phyloP scores from a whole-genome alignment of 2,113 vertebrate species.

The Podarcis muralis region DNA sequence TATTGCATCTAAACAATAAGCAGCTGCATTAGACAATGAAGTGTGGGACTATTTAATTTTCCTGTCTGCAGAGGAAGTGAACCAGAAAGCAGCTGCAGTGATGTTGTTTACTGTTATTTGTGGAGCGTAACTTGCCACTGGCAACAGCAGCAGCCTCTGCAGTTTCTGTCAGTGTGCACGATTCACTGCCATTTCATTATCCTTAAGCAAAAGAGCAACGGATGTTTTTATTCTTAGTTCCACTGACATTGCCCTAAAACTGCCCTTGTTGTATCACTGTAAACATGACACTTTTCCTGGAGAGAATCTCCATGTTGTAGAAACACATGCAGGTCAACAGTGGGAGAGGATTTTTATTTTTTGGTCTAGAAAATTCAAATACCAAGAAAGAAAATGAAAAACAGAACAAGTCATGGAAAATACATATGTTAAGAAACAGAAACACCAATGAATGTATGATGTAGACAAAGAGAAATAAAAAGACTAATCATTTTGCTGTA shows the following conservation, averaged over 20 bases:
- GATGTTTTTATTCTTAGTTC: not conserved
- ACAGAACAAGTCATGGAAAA: no score
- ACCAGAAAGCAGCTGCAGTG: constrained; percentile 1
- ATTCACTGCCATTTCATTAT: not conserved
- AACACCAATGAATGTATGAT: no score
- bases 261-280: not conserved
- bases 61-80: not conserved
- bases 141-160: not conserved
- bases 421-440: no score
- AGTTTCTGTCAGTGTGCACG: not conserved
- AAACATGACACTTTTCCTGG: not conserved
- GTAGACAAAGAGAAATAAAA: no score
- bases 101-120: constrained; percentile 3
- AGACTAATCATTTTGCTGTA: no score
- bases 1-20: not conserved
- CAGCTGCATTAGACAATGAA: not conserved
- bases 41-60: not conserved
- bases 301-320: no score
- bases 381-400: no score
- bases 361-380: no score
- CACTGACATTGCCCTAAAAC: not conserved
- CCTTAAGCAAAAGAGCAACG: not conserved
- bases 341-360: no score
- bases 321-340: not conserved
- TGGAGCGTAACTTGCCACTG: not conserved